Evolutionary conservation across 1,140 invertebrate species (phyloP), one percentile per base, ranked within the genome.

Genomic region (Drosophila sulfurigaster): DNA sequence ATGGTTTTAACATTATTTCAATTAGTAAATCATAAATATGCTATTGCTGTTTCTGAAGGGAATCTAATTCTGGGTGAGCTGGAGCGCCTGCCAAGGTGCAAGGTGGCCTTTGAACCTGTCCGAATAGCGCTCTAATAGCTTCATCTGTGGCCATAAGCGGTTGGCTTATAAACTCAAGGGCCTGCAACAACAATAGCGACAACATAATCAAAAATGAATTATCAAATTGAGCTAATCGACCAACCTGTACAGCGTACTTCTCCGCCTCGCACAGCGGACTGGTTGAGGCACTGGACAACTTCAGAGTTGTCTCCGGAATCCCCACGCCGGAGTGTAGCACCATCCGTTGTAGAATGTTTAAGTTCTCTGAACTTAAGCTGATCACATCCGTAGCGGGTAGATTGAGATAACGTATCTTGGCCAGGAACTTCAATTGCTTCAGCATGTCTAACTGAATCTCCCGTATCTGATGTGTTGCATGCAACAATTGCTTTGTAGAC

Each of bases 371-470:
- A 52, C 92, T 83, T 5, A 94, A 67, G 20, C 93, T 93, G n/a
- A 93, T 79, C 15, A 94, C 91, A 90, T 93, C 93, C 3, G 89
- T 91, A 11, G 88, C 78, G 64, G 93, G 92, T 46, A 91, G 70
- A 81, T 89, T 89, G 4, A 91, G 72, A 66, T 79, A 82, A 8
- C 85, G 90, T 52, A 88, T 79, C 65, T 91, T 88, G 28, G 92
- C 87, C 30, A 93, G 38, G 71, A 89, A 91, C 90, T 92, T 92
- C 28, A 95, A 91, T 78, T 94, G 95, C 93, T 94, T 95, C 75
- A 96, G 96, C 30, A 95, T 96, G 75, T 95, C 95, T 3, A 96
- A 91, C 48, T 95, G 94, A 75, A 95, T 95, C 66, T 96, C 95
- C 13, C 96, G 93, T 46, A 96, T 93, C 92, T 95, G 94, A 77